phyloP scores from a whole-genome alignment of 2,113 vertebrate species.

The Rhinichthys klamathensis region DNA sequence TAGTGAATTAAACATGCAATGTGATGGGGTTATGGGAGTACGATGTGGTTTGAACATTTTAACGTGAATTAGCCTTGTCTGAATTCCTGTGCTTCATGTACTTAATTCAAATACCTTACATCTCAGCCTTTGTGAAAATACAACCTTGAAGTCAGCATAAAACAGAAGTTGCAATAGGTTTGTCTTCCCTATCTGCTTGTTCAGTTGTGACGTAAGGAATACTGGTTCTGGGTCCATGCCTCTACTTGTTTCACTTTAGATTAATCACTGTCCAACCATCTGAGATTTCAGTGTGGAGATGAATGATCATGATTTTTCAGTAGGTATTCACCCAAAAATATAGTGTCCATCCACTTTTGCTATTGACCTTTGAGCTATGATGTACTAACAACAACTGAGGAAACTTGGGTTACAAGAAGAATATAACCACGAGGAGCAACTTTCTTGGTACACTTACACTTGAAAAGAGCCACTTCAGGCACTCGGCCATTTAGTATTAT shows the following conservation, averaged over 20 bases:
- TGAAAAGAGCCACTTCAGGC: too few relatives aligned
- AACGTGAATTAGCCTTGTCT: background rate
- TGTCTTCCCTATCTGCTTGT: too few relatives aligned
- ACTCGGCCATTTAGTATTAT: too few relatives aligned
- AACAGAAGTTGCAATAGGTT: too few relatives aligned
- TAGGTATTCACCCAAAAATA: too few relatives aligned
- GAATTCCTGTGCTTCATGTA: background rate
- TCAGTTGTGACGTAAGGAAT: too few relatives aligned
- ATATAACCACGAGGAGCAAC: background rate
- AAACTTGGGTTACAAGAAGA: background rate
- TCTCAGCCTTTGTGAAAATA: background rate
- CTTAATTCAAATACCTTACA: background rate
- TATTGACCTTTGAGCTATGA: background rate
- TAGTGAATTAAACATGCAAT: background rate
- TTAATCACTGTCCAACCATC: too few relatives aligned
- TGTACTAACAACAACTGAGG: background rate
- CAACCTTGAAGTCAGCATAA: background rate
- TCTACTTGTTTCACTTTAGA: too few relatives aligned
- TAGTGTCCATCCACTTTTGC: background rate
- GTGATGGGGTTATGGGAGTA: background rate
- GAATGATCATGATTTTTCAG: too few relatives aligned
- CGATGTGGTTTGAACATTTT: background rate
- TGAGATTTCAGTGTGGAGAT: too few relatives aligned
- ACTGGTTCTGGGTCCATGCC: too few relatives aligned
- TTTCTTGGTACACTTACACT: background rate